A percentile compares a stretch with the other conserved stretches of the same genome.
phyloP scores from a whole-genome alignment of 2,797 vertebrate genomes.

The Menidia menidia region DNA sequence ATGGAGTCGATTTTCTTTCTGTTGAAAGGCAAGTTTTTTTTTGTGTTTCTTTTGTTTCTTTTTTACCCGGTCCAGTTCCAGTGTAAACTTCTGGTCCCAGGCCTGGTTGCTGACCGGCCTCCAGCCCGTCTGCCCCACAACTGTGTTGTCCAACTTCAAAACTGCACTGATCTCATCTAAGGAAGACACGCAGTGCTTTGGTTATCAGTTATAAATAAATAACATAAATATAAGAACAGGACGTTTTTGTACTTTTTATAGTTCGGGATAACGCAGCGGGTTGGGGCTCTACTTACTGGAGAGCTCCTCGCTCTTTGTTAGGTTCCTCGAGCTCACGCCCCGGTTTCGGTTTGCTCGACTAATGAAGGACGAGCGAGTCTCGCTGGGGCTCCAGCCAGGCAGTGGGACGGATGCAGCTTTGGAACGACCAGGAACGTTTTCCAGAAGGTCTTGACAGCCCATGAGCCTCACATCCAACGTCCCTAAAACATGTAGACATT shows the following conservation, averaged over 20 bases:
- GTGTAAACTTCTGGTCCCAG: conserved; percentile 92
- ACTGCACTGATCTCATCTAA: conserved; percentile 91
- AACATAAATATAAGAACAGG: neutral
- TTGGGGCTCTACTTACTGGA: conserved; percentile 78
- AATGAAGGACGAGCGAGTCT: conserved; percentile 88
- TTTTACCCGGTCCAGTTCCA: conserved; percentile 91
- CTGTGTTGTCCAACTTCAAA: conserved; percentile 91
- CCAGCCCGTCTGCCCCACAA: conserved; percentile 91
- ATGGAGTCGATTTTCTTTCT: no score
- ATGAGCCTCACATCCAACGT: conserved; percentile 84
- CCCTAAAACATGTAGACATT: conserved; percentile 55
- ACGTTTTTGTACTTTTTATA: neutral
- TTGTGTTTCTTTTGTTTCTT: no score
- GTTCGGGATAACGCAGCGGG: neutral
- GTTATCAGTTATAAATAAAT: no score
- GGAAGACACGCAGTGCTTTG: conserved; percentile 13
- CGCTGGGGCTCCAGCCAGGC: conserved; percentile 86
- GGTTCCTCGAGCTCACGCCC: conserved; percentile 86
- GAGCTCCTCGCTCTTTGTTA: conserved; percentile 87
- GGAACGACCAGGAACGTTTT: conserved; percentile 88
- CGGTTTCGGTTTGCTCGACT: conserved; percentile 89
- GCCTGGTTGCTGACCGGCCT: conserved; percentile 84
- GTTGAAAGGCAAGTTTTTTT: conserved; percentile 11
- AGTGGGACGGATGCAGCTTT: conserved; percentile 78
- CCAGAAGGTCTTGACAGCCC: conserved; percentile 89